phyloP scores from a whole-genome alignment of 2,113 vertebrate species.

The Sceloporus tristichus region DNA sequence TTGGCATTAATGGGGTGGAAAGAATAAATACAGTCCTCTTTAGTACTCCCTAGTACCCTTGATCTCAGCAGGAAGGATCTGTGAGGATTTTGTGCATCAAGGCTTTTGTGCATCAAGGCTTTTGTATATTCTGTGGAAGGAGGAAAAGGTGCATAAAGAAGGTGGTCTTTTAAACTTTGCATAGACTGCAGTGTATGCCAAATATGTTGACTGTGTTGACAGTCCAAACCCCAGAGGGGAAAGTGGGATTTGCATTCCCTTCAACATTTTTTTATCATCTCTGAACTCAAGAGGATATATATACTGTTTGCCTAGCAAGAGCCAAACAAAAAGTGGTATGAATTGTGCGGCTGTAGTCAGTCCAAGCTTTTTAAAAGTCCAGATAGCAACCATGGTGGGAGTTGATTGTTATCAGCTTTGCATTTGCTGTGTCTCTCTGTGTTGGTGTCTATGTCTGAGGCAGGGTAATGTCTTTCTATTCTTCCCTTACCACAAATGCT shows the following conservation, averaged over 20 bases:
- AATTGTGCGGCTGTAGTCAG: background rate
- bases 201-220: background rate
- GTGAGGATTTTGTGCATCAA: constrained; percentile 13
- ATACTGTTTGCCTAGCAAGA: background rate
- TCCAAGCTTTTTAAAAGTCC: background rate
- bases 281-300: background rate
- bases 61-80: constrained; percentile 22
- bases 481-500: background rate
- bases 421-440: background rate
- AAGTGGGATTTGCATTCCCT: background rate
- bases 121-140: background rate
- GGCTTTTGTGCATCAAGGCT: background rate
- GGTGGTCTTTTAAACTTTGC: background rate
- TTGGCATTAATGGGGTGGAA: constrained; percentile 59
- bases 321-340: background rate
- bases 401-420: background rate
- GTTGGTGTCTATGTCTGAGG: background rate
- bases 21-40: constrained; percentile 50
- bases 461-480: background rate
- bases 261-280: background rate
- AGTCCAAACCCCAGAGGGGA: background rate
- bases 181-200: background rate
- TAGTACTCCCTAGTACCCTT: constrained; percentile 40
- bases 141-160: background rate
- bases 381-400: background rate